Percentiles rank a stretch among this genome's conserved stretches.
Conservation (phyloP, 23 tunicate species). For the Halocynthia roretzi region DNA sequence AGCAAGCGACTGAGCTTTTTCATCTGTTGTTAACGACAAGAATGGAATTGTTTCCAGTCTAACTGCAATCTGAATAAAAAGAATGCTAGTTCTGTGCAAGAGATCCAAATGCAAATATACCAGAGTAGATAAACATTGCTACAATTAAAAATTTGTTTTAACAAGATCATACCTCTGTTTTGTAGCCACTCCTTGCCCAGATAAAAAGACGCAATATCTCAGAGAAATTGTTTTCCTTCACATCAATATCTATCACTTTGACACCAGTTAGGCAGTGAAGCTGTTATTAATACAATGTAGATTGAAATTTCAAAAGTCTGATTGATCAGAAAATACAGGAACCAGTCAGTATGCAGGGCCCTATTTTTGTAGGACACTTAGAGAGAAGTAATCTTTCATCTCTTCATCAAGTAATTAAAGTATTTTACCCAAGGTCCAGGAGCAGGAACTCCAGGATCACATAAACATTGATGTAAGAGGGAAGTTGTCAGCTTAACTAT, state of each 20-base stretch:
- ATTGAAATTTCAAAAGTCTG: not conserved
- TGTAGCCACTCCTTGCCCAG: conserved; percentile 76
- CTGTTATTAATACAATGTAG: conserved; percentile 28
- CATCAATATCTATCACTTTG: conserved; percentile 84
- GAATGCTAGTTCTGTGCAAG: too few relatives aligned
- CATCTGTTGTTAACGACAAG: conserved; percentile 51
- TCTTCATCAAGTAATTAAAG: not conserved
- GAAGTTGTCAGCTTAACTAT: conserved; percentile 74
- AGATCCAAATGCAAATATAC: not conserved
- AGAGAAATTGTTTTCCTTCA: conserved; percentile 70
- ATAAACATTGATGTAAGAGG: conserved; percentile 80
- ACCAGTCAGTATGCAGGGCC: not conserved
- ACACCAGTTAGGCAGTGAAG: conserved; percentile 72
- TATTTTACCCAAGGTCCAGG: conserved; percentile 94
- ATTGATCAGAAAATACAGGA: not conserved
- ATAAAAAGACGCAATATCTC: conserved; percentile 84
- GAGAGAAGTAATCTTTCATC: not conserved
- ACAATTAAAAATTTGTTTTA: not conserved
- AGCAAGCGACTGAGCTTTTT: conserved; percentile 59
- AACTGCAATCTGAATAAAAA: conserved; percentile 34
- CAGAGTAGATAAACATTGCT: not conserved
- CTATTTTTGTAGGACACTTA: not conserved
- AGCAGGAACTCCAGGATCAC: conserved; percentile 98
- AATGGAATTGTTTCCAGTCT: conserved; percentile 74
- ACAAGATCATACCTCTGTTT: conserved; percentile 52